Conservation (phyloP, 2,797 vertebrate species). For the Thaleichthys pacificus region DNA sequence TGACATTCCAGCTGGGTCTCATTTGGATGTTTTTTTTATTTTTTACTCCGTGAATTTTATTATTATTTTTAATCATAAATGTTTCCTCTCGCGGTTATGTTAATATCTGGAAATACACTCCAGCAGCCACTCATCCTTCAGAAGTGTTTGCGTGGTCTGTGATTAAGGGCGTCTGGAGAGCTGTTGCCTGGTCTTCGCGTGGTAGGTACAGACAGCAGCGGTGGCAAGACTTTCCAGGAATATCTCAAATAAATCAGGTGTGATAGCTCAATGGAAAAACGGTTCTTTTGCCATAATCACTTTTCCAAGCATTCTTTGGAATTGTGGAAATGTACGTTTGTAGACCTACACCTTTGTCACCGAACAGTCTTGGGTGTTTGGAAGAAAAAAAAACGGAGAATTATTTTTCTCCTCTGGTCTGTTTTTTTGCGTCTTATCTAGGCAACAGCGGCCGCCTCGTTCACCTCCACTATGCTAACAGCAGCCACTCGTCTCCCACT, state of each 20-base stretch:
- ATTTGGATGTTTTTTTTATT: constrained; percentile 48
- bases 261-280: constrained; percentile 70
- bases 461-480: constrained; percentile 54
- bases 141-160: constrained; percentile 63
- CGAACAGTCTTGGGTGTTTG: constrained; percentile 24
- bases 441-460: constrained; percentile 52
- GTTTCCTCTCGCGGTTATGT: constrained; percentile 67
- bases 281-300: background rate
- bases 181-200: constrained; percentile 42
- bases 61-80: constrained; percentile 74
- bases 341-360: constrained; percentile 58
- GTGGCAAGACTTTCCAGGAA: constrained; percentile 73
- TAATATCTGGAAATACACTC: constrained; percentile 66
- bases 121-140: constrained; percentile 56
- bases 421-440: constrained; percentile 59
- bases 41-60: constrained; percentile 47
- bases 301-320: constrained; percentile 27
- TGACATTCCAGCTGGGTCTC: constrained; percentile 62
- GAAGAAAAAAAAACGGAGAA: constrained; percentile 32
- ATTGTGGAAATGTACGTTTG: background rate
- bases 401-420: constrained; percentile 43
- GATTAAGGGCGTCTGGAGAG: constrained; percentile 60
- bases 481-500: constrained; percentile 7
- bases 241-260: constrained; percentile 79
- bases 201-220: constrained; percentile 52